Base-by-base conservation (phyloP, 2,888 invertebrate genomes). In the Serrognathus titanus region DNA sequence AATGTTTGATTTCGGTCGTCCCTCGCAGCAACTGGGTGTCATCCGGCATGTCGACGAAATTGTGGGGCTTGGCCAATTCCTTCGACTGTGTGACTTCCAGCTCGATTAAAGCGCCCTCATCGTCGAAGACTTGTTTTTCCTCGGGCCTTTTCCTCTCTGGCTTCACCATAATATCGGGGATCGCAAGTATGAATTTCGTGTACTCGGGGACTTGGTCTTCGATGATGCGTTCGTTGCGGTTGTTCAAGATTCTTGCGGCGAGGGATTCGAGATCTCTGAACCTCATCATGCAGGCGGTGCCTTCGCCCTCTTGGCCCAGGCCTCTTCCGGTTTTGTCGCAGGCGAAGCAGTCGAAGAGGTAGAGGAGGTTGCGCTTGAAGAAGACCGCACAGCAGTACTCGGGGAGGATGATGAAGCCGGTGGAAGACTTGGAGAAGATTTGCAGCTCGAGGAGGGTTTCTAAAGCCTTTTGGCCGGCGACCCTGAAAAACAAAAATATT, bases 321-420 rank as follows among this genome's bases (percentile, higher is more conserved):
- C 84, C 79, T 40, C 85, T 75, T 0, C 87, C 87, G 69, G 86
- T 81, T 0, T 81, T 74, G 68, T 82, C 83, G 65, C 84, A 85
- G 0, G 81, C 75, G 63, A 82, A 83, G 0, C 81, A 83, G 57
- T 85, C 85, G 63, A 80, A 86, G 66, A 87, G 73, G 64, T 87
- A 87, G 48, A 80, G 83, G 0, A 86, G 75, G 40, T 81, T 80
- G 56, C 82, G 82, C 47, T 81, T 82, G 61, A 76, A 78, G 55
- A 86, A 80, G 31, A 87, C 75, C 0, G 85, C 80, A 63, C 85
- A 85, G 37, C 84, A 82, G 68, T 86, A 85, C n/a, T 79, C 78
- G 4, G 81, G 77, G 0, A 85, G 86, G 0, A 86, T 83, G 9
- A 87, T 70, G 69, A 87, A 78, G 8, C 86, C 81, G 20, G 81